Conservation (phyloP, 2,888 invertebrate species). For the Oscheius sp. region DNA sequence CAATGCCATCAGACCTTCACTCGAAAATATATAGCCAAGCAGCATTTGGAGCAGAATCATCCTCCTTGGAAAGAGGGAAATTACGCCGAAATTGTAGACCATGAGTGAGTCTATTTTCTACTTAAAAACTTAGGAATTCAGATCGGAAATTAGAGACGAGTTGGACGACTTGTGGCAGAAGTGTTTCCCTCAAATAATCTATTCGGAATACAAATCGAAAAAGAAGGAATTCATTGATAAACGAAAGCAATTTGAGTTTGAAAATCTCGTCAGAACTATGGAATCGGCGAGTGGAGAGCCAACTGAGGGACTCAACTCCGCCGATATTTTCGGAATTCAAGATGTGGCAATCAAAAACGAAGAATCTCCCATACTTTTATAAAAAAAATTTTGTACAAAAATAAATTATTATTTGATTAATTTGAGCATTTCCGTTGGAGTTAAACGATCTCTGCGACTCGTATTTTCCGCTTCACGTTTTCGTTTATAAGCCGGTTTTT, state of each 20-base stretch:
- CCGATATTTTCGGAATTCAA: no score
- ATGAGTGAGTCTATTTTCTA: background rate
- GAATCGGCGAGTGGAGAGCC: no score
- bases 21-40: slow-evolving; percentile 34
- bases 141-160: slow-evolving; percentile 44
- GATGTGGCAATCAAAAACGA: no score
- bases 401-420: no score
- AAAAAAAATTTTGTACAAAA: no score
- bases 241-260: background rate
- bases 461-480: background rate
- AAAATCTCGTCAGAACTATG: no score
- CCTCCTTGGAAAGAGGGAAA: background rate
- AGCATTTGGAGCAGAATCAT: slow-evolving; percentile 10
- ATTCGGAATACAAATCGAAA: background rate
- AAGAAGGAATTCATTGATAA: background rate
- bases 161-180: slow-evolving; percentile 36
- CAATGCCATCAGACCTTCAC: slow-evolving; percentile 40
- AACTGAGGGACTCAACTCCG: no score
- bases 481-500: no score
- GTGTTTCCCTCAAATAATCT: slow-evolving; percentile 45
- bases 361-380: no score
- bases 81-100: slow-evolving; percentile 9
- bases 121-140: slow-evolving; percentile 16
- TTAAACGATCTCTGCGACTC: background rate
- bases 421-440: no score